These are phyloP conservation scores for Caenorhabditis latens DNA, from an alignment of 1,140 invertebrate species.

Conservation along the genomic window DNA sequence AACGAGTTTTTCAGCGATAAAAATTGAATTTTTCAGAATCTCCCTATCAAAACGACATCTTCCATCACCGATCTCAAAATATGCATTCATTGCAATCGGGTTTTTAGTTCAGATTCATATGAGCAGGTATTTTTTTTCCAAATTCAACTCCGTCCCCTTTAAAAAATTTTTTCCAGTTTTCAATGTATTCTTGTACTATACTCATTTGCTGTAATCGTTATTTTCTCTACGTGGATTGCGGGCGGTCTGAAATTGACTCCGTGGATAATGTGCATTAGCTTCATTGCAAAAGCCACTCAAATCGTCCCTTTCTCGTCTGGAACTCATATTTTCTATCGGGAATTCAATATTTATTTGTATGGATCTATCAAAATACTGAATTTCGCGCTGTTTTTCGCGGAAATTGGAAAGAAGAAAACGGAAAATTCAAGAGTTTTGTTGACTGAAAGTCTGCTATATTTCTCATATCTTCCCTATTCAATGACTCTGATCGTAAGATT, in stretches of 20 bases:
- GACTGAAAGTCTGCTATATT: conserved; percentile 61
- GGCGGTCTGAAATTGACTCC: neutral
- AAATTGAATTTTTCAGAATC: neutral
- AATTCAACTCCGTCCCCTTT: neutral
- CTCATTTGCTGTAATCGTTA: conserved; percentile 35
- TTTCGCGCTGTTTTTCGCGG: conserved; percentile 61
- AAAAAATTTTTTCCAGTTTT: conserved; percentile 33
- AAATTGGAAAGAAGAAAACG: neutral
- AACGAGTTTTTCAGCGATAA: too few species aligned
- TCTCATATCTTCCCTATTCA: conserved; percentile 74
- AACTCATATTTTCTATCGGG: conserved; percentile 64
- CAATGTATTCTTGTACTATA: conserved; percentile 57
- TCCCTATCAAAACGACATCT: conserved; percentile 38
- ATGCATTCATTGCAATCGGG: conserved; percentile 29
- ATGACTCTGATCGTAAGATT: conserved; percentile 75
- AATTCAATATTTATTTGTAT: conserved; percentile 69
- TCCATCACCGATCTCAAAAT: neutral
- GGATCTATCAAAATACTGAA: conserved; percentile 68
- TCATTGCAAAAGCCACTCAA: conserved; percentile 62
- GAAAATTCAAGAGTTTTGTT: neutral
- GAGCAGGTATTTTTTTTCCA: conserved; percentile 40
- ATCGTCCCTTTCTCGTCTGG: conserved; percentile 53
- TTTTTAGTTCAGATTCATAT: conserved; percentile 54
- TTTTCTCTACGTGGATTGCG: neutral
- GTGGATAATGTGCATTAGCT: conserved; percentile 64